Percentiles rank a stretch among this genome's conserved stretches.
These are phyloP conservation scores for Megamerina dolium DNA, from an alignment of 2,888 invertebrate genomes.

Conservation along the genomic window DNA sequence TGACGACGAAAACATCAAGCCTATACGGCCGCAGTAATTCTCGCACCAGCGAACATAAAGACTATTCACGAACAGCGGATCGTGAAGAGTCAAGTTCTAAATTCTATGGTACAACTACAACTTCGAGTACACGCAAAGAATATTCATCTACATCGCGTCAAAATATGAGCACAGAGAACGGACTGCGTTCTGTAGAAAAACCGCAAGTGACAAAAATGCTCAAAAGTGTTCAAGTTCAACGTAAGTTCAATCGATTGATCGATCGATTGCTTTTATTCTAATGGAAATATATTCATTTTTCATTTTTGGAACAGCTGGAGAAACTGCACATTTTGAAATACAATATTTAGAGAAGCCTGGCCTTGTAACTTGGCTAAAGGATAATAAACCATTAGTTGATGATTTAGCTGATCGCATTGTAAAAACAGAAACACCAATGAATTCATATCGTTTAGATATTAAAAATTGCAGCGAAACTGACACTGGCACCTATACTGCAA, in stretches of 20 bases:
- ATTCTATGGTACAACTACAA: too few relatives aligned
- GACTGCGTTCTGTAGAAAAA: constrained; percentile 46
- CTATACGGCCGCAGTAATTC: too few relatives aligned
- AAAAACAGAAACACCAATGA: constrained; percentile 56
- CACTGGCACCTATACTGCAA: constrained; percentile 84
- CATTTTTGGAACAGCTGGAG: constrained; percentile 60
- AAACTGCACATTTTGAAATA: constrained; percentile 76
- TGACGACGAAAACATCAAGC: too few relatives aligned
- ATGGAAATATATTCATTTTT: not conserved
- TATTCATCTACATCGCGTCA: too few relatives aligned
- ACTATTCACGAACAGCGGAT: too few relatives aligned
- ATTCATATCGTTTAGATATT: constrained; percentile 65
- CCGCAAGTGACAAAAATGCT: constrained; percentile 70
- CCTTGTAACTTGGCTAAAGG: constrained; percentile 77
- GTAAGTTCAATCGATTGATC: constrained; percentile 55
- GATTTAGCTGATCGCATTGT: constrained; percentile 68
- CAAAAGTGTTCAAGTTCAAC: constrained; percentile 70
- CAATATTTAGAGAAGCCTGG: constrained; percentile 60
- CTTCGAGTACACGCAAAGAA: too few relatives aligned
- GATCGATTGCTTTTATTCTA: not conserved
- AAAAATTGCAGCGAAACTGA: constrained; percentile 66
- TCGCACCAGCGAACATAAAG: too few relatives aligned
- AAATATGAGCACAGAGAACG: too few relatives aligned
- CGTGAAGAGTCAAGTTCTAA: too few relatives aligned
- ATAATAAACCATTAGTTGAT: constrained; percentile 75